A percentile compares a stretch with the other conserved stretches of the same genome.
Conservation (phyloP, 2,888 invertebrate species). For the Eristalinus aeneus region DNA sequence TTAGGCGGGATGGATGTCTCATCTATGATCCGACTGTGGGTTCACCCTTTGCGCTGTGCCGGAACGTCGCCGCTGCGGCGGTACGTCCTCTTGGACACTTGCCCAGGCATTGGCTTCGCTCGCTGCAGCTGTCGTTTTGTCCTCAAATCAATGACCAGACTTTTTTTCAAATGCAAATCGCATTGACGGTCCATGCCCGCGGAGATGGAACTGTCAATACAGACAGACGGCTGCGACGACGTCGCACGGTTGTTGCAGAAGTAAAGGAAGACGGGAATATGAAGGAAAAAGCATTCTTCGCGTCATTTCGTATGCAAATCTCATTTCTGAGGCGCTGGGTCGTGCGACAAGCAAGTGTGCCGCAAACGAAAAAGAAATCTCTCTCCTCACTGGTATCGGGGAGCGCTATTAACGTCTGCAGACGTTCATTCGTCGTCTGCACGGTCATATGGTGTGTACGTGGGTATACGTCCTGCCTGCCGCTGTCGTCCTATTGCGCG, state of each 20-base stretch:
- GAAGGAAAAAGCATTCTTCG: neutral
- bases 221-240: conserved; percentile 27
- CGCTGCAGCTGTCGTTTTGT: conserved; percentile 48
- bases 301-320: conserved; percentile 61
- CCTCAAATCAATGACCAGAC: conserved; percentile 45
- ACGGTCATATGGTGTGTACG: neutral
- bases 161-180: conserved; percentile 61
- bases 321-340: conserved; percentile 56
- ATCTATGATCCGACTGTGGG: neutral
- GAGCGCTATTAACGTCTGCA: conserved; percentile 57
- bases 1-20: conserved; percentile 19
- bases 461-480: neutral
- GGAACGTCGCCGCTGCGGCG: neutral
- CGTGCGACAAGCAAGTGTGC: conserved; percentile 68
- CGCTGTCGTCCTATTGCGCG: conserved; percentile 41
- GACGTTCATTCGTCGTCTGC: conserved; percentile 17
- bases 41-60: neutral
- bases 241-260: conserved; percentile 12
- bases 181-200: conserved; percentile 43
- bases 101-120: neutral
- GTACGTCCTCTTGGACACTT: neutral
- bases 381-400: conserved; percentile 20
- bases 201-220: conserved; percentile 58
- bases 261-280: neutral
- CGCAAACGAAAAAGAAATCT: conserved; percentile 43